Evolutionary conservation across 2,113 vertebrate genomes (phyloP), one percentile per base, ranked within the genome.

Genomic region (Gracilinanus agilis): DNA sequence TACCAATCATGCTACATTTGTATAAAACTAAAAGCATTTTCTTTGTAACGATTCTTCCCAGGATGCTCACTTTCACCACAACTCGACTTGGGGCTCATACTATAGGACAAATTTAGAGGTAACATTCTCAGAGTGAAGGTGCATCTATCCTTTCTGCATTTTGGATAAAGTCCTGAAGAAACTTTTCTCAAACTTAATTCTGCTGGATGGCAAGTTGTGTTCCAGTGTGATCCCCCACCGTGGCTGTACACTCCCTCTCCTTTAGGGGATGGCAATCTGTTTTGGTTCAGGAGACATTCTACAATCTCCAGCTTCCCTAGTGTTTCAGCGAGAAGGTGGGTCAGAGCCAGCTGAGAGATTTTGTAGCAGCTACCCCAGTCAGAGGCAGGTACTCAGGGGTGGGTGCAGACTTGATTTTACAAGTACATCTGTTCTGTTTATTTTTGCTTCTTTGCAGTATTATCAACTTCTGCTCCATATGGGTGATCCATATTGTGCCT

Each of bases 361-460:
- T 96, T 97, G 94, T 49, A 96, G 97, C 98, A 99, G 97, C 98
- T 98, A 98, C 97, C 98, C 55, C 97, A 95, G 97, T 97, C 96
- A 97, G 93, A 98, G 97, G 96, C 98, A 99, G 98, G 98, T 98
- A 98, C 97, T 98, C 88, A 55, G 97, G 97, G 98, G 98, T 97
- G 98, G 98, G 96, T 97, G 98, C 98, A 98, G 98, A 98, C 98
- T 98, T 97, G 98, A 97, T 98, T 98, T 98, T 98, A 96, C 98
- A 98, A 98, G 98, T 98, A 97, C 98, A 98, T 99, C 98, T 99
- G 98, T 98, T 99, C 98, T 98, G 98, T 98, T 99, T 99, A 99
- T 98, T 98, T 99, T 98, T 98, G 98, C 98, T 98, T 98, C 98
- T 98, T 97, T 97, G 98, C 98, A 97, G 98, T 95, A 98, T 98